phyloP scores from a whole-genome alignment of 2,888 invertebrate genomes.

The Prenolepis imparis region DNA sequence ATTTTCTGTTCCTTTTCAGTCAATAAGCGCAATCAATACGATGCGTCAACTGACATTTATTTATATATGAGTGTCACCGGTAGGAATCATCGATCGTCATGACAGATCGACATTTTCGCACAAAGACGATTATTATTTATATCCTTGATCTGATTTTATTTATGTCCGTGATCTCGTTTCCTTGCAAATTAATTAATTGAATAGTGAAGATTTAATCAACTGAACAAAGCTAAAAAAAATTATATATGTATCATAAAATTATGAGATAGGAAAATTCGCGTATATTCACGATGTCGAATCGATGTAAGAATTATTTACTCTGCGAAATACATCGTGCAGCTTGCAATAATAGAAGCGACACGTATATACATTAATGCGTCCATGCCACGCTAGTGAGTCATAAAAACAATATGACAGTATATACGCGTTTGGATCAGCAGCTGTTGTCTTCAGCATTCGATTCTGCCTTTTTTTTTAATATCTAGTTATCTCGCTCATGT shows the following conservation, averaged over 20 bases:
- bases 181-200: neutral
- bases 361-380: constrained; percentile 69
- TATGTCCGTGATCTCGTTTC: neutral
- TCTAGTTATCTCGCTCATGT: constrained; percentile 64
- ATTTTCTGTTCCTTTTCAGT: constrained; percentile 47
- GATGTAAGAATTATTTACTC: constrained; percentile 5
- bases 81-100: constrained; percentile 17
- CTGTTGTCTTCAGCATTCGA: constrained; percentile 77
- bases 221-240: neutral
- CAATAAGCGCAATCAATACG: constrained; percentile 47
- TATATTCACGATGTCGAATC: neutral
- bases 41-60: constrained; percentile 15
- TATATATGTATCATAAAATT: neutral
- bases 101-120: neutral
- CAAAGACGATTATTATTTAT: constrained; percentile 19
- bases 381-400: constrained; percentile 74
- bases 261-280: neutral
- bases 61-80: constrained; percentile 2
- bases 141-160: neutral
- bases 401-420: constrained; percentile 80
- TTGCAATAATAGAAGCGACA: constrained; percentile 57
- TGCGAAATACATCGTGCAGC: constrained; percentile 4
- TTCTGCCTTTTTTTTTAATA: constrained; percentile 69
- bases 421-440: constrained; percentile 77
- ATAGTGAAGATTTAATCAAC: neutral